Conservation (phyloP, 2,113 vertebrate species). For the Solenodon paradoxus region DNA sequence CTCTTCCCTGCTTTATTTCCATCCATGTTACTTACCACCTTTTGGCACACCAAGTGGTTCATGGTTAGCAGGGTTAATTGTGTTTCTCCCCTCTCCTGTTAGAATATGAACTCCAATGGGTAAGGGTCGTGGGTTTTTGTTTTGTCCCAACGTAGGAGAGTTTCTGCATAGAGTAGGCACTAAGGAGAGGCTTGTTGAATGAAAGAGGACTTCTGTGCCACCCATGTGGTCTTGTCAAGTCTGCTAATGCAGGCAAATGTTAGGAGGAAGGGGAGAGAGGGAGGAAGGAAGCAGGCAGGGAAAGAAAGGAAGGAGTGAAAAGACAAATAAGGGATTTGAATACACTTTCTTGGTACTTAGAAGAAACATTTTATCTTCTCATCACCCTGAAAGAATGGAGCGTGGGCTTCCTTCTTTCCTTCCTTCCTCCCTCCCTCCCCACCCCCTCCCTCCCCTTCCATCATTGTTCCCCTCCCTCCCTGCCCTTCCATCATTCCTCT, state of each 20-base stretch:
- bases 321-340: not conserved
- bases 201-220: not conserved
- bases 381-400: not conserved
- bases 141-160: not conserved
- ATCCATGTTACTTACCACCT: not conserved
- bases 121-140: not conserved
- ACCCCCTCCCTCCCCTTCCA: no score
- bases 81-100: not conserved
- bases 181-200: not conserved
- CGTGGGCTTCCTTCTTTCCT: no score
- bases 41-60: not conserved
- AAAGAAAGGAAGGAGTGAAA: not conserved
- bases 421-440: no score
- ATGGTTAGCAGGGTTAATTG: not conserved
- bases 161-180: not conserved
- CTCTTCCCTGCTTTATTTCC: not conserved
- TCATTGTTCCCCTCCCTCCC: no score
- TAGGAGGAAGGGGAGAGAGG: not conserved
- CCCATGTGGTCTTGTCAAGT: not conserved
- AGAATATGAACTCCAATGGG: not conserved
- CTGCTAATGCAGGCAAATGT: not conserved
- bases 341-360: not conserved
- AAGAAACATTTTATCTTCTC: not conserved
- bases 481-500: no score
- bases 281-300: conserved; percentile 7